Base-by-base conservation (phyloP, 2,888 invertebrate genomes). In the Leucoptera coffeella region DNA sequence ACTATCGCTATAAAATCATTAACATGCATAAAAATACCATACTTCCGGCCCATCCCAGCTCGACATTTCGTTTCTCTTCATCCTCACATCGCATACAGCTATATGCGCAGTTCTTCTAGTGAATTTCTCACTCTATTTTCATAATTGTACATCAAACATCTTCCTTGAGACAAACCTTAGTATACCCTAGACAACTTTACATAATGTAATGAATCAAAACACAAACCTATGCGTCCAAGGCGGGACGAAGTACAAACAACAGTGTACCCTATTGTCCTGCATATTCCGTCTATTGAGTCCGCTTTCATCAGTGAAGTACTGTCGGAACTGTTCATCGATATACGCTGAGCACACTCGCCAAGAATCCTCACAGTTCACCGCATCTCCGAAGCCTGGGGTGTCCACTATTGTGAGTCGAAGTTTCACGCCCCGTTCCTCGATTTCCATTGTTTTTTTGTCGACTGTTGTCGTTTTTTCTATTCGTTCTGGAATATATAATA, bases 321-420 rank as follows among this genome's bases (percentile, higher is more conserved):
- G 83, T 30, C 82, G 71, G 52, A 83, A 84, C 57, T 93, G 94
- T 41, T 92, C 90, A 47, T 94, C 93, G 35, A 95, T 88, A 52
- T 94, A 95, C 17, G 86, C 84, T 15, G 88, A 86, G 45, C 93
- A 88, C 2, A 89, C 85, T 36, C 87, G 79, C 89, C 92, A 94
- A 35, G 93, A 93, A 46, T 94, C 91, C 44, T 92, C 91, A 45
- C 90, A 89, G 52, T 93, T 92, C 26, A 95, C 80, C 8, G 91
- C 84, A 54, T 95, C 94, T 8, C 93, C 94, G 47, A 91, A 95
- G 1, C 94, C 88, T n/a, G 94, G 95, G 1, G 94, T 95, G 49
- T 95, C 94, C 6, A 94, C 92, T 34, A 94, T 86, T 1, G 93
- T 94, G 32, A 95, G 65, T 38, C 92, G 77, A 30, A 94, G 67